Conservation (phyloP, 2,888 invertebrate species). For the Philaethria dido region DNA sequence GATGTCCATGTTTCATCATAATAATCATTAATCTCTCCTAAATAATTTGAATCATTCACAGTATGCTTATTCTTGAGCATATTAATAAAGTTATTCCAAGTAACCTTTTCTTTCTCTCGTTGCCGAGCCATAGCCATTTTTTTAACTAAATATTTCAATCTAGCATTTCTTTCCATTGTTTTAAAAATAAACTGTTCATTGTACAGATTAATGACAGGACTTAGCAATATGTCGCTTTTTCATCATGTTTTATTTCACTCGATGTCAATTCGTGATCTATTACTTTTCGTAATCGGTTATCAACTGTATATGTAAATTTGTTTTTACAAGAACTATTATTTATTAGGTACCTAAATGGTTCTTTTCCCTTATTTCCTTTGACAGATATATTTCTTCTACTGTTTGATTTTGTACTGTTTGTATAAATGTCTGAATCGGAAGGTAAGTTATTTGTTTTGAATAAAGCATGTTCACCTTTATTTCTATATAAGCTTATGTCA, state of each 20-base stretch:
- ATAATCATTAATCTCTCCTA: slow-evolving; percentile 51
- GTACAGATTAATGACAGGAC: slow-evolving; percentile 52
- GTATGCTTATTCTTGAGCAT: slow-evolving; percentile 60
- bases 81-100: slow-evolving; percentile 69
- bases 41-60: slow-evolving; percentile 29
- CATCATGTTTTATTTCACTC: slow-evolving; percentile 46
- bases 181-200: slow-evolving; percentile 57
- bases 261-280: slow-evolving; percentile 21
- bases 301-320: background rate
- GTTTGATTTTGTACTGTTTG: background rate
- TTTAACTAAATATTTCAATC: slow-evolving; percentile 56
- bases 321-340: slow-evolving; percentile 16
- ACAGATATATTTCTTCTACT: background rate
- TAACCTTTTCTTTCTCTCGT: slow-evolving; percentile 58
- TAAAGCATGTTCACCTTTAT: slow-evolving; percentile 28
- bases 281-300: slow-evolving; percentile 1
- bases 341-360: background rate
- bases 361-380: background rate
- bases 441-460: slow-evolving; percentile 5
- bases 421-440: background rate
- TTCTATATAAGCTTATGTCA: slow-evolving; percentile 19
- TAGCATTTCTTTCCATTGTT: slow-evolving; percentile 59
- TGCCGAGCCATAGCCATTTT: slow-evolving; percentile 56
- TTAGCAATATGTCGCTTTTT: slow-evolving; percentile 62
- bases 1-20: slow-evolving; percentile 47